These are phyloP conservation scores for Diadema setosum DNA, from an alignment of 35 echinoderm and acorn worm genomes.

Conservation along the genomic window DNA sequence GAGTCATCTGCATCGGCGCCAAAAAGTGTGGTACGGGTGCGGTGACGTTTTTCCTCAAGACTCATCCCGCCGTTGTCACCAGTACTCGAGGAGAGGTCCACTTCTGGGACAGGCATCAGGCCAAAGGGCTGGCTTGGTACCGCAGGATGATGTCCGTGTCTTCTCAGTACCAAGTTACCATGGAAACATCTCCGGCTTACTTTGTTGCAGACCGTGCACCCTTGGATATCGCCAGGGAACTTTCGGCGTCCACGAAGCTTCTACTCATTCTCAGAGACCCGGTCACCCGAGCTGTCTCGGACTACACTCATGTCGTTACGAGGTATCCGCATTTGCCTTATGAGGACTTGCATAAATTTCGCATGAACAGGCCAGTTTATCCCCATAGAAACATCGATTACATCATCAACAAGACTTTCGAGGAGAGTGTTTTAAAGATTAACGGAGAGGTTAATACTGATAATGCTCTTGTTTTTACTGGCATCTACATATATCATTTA, in stretches of 20 bases:
- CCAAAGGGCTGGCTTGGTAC: not conserved
- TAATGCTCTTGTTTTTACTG: not conserved
- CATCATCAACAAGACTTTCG: not conserved
- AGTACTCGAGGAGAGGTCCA: not conserved
- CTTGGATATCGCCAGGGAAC: not conserved
- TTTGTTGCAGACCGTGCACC: not conserved
- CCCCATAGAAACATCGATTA: not conserved
- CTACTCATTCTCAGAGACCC: conserved; percentile 29
- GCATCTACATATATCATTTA: not conserved
- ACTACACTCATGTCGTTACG: not conserved
- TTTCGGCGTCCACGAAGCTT: not conserved
- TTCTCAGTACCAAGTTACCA: not conserved
- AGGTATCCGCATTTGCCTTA: not conserved
- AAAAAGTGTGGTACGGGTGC: conserved; percentile 30
- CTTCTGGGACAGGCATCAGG: not conserved
- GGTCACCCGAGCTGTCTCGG: conserved; percentile 31
- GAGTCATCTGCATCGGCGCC: conserved; percentile 3
- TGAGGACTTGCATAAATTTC: not conserved
- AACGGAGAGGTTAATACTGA: not conserved
- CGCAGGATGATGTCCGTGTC: not conserved
- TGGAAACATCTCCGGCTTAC: conserved; percentile 29
- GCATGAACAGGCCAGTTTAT: not conserved
- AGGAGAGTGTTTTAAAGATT: not conserved
- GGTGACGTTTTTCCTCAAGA: not conserved
- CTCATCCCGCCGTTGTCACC: not conserved